Percentiles rank a stretch among this genome's conserved stretches.
Evolutionary conservation across 1,140 invertebrate genomes (phyloP).

Genomic region (Muscidifurax raptorellus): DNA sequence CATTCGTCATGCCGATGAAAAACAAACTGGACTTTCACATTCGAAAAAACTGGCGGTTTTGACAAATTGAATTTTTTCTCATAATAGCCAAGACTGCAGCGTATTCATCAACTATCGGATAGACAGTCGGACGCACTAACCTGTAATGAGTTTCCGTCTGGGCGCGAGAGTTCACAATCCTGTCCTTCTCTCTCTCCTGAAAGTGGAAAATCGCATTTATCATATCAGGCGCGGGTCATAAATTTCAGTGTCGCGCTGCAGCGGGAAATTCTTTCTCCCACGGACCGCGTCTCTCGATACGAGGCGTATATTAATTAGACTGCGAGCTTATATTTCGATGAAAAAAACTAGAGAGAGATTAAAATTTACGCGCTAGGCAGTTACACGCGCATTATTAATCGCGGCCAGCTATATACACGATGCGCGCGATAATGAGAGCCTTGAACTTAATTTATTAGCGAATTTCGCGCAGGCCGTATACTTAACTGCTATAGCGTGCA

Average conservation of each 20-base stretch:
- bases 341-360: not conserved
- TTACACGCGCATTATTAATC: constrained; percentile 28
- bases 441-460: constrained; percentile 51
- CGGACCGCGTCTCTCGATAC: not conserved
- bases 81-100: not conserved
- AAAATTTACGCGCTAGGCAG: not conserved
- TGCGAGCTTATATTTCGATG: too few species aligned
- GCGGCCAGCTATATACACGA: not conserved
- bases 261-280: not conserved
- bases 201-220: constrained; percentile 54
- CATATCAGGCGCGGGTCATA: constrained; percentile 14
- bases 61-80: constrained; percentile 29
- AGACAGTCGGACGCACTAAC: constrained; percentile 58
- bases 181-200: constrained; percentile 72
- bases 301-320: not conserved
- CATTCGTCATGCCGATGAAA: not conserved
- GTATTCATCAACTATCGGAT: not conserved
- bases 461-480: constrained; percentile 4
- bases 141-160: constrained; percentile 71
- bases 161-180: constrained; percentile 62
- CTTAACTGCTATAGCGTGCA: too few species aligned
- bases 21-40: not conserved
- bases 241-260: constrained; percentile 31
- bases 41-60: not conserved
- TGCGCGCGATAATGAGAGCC: constrained; percentile 36